Evolutionary conservation across 2,113 vertebrate genomes (phyloP), one percentile per base, ranked within the genome.

Genomic region (Bujurquina vittata): DNA sequence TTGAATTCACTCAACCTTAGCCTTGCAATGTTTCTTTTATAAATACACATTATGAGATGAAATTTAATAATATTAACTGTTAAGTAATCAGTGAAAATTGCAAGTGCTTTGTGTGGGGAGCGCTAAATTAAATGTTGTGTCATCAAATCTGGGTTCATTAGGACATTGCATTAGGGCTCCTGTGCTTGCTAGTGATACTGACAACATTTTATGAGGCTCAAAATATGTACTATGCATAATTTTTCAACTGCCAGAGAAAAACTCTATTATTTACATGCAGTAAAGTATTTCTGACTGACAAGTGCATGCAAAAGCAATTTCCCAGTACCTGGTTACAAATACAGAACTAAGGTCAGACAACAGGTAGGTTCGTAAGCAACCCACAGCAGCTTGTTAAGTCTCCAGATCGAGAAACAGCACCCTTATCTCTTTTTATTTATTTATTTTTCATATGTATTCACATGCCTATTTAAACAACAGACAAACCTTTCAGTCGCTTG

Each of bases 1-100:
- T 89, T 91, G 65, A 73, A 92, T 84, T 85, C 23, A 81, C 7
- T 85, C 26, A 86, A 79, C 22, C 85, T 56, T 80, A n/a, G 46
- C n/a, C 10, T 78, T 65, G 52, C 26, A 11, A 62, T 67, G 73
- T 74, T 17, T 79, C 79, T 77, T 58, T 81, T 77, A 69, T 7
- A 23, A 59, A 63, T 59, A 55, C 77, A 40, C 84, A 79, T 79
- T 37, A 84, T 85, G 78, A 82, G 43, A 57, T 76, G 57, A 9
- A 76, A 87, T 82, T 74, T 75, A 79, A 58, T 43, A 74, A 75
- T 79, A 89, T 31, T 40, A 65, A 26, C 23, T 61, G 7, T 60
- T 60, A 29, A 46, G 3, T 20, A 59, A 58, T 46, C 18, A 76
- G 23, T 29, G 4, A 23, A 20, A 37, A 20, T 46, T 58, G 0